Evolutionary conservation across 2,888 invertebrate genomes (phyloP), one percentile per base, ranked within the genome.

Genomic region (Thyatira batis): DNA sequence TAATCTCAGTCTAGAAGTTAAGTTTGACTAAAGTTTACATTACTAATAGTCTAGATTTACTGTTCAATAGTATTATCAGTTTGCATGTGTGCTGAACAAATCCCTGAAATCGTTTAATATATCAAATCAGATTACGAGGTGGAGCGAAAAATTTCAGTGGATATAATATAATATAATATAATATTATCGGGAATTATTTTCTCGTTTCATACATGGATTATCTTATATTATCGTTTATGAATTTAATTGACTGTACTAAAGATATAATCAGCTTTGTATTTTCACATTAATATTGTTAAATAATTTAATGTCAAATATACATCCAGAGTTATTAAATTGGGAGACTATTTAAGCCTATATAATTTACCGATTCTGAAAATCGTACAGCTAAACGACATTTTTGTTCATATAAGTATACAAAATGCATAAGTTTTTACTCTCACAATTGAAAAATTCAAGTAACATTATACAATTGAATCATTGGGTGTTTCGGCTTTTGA

Each of bases 401-500:
- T 39, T 17, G 39, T 39, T 39, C 39, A 17, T n/a, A 21, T 45
- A 20, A 21, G 17, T 20, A 17, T 28, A 48, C 9, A 17, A 27
- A 48, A 27, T 48, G 21, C 27, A 27, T n/a, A 46, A 13, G 13
- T 13, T 45, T 20, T 33, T 50, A 55, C 51, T 52, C 55, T 55
- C 55, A 44, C 53, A 13, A 21, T 20, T 46, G 30, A 50, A 13
- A 20, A 51, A 23, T 33, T 55, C 20, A 11, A 43, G 51, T 50
- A 55, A 52, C 54, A 68, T 58, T 71, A 89, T 20, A 92, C 92
- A 56, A 82, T 82, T 11, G 92, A 92, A 84, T 92, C 92, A 64
- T 84, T 86, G 53, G 87, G 81, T 57, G 84, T 84, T 63, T 90
- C 91, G 58, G 79, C 78, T 79, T 88, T 91, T 23, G 90, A 85